Conservation (phyloP, 2,797 vertebrate genomes). For the Champsocephalus gunnari region DNA sequence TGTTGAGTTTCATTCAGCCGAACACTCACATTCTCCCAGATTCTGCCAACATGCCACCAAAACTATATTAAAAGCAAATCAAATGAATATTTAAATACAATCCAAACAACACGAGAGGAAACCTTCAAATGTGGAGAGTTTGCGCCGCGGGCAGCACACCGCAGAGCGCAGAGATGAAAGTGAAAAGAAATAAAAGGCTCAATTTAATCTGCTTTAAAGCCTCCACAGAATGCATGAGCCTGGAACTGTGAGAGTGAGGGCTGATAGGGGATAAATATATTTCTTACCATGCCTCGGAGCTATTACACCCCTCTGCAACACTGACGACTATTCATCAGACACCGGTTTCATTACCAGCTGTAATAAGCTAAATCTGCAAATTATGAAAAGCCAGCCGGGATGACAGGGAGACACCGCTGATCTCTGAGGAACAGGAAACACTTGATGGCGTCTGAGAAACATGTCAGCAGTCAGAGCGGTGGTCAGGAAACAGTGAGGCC, state of each 20-base stretch:
- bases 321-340: conserved; percentile 89
- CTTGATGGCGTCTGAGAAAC: conserved; percentile 66
- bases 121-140: conserved; percentile 88
- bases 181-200: conserved; percentile 96
- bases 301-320: conserved; percentile 93
- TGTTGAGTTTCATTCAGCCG: conserved; percentile 16
- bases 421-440: conserved; percentile 85
- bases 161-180: conserved; percentile 95
- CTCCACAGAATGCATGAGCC: conserved; percentile 92
- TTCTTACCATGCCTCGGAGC: conserved; percentile 91
- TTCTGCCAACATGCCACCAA: conserved; percentile 27
- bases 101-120: conserved; percentile 82
- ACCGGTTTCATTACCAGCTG: conserved; percentile 94
- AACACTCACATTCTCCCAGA: conserved; percentile 14
- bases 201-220: conserved; percentile 98
- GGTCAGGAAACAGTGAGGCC: conserved; percentile 30
- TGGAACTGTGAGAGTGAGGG: conserved; percentile 91
- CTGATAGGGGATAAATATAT: conserved; percentile 96
- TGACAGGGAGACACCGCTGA: conserved; percentile 87
- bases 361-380: conserved; percentile 92
- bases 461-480: conserved; percentile 16
- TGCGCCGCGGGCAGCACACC: conserved; percentile 86
- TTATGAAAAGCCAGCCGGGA: conserved; percentile 90
- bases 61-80: conserved; percentile 71
- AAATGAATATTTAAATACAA: conserved; percentile 76